Evolutionary conservation across 1,140 invertebrate genomes (phyloP).

Genomic region (Myzus persicae): DNA sequence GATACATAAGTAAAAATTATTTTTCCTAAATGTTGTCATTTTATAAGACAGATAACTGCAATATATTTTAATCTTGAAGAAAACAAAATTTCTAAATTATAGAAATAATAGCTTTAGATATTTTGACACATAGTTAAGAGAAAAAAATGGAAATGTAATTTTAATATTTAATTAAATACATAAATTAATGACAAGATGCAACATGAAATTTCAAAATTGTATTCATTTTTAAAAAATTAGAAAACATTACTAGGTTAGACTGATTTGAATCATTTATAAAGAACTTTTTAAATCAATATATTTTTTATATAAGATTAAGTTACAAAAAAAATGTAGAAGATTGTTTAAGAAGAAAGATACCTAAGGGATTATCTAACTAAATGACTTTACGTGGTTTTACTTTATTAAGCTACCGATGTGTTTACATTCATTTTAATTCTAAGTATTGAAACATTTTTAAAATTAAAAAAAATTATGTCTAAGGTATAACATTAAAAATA

Average conservation of each 20-base stretch:
- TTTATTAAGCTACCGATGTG: too few relatives aligned
- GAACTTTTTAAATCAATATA: background rate
- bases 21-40: background rate
- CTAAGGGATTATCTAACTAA: background rate
- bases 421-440: too few relatives aligned
- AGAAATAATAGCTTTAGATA: background rate
- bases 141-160: too few relatives aligned
- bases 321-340: too few relatives aligned
- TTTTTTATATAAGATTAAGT: too few relatives aligned
- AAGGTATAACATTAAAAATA: too few relatives aligned
- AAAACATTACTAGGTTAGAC: background rate
- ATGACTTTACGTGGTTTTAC: background rate
- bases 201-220: background rate
- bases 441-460: too few relatives aligned
- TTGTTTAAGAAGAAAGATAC: background rate
- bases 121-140: background rate
- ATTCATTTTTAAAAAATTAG: background rate
- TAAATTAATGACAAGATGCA: background rate
- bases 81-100: too few relatives aligned
- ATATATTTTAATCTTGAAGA: too few relatives aligned
- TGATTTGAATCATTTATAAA: background rate
- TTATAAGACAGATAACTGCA: too few relatives aligned
- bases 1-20: background rate
- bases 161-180: background rate
- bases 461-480: too few relatives aligned